phyloP scores from a whole-genome alignment of 2,797 vertebrate genomes.

The Catamblyrhynchus diadema region DNA sequence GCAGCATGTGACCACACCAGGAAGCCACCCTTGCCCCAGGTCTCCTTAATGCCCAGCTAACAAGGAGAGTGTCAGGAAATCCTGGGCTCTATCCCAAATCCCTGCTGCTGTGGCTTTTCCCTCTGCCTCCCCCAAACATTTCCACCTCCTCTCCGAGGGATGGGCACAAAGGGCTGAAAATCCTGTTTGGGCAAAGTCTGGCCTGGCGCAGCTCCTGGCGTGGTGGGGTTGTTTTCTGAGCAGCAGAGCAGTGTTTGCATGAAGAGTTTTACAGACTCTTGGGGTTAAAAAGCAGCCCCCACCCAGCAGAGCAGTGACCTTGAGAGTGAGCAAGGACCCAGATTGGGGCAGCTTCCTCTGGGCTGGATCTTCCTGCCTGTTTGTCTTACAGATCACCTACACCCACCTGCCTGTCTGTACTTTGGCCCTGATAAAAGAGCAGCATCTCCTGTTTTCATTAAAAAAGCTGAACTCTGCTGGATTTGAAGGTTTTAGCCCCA shows the following conservation, averaged over 20 bases:
- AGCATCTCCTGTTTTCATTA: fast-evolving
- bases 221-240: background rate
- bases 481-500: background rate
- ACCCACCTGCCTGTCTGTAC: fast-evolving
- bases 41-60: background rate
- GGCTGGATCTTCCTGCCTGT: fast-evolving
- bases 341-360: fast-evolving
- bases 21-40: background rate
- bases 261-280: background rate
- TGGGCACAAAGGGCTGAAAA: background rate
- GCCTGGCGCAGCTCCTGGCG: background rate
- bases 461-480: fast-evolving
- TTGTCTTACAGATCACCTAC: background rate
- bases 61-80: background rate
- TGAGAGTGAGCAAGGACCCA: background rate
- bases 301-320: background rate
- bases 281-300: background rate
- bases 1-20: background rate
- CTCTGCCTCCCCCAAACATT: background rate
- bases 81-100: background rate
- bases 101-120: background rate
- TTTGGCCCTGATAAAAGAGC: background rate
- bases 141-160: background rate
- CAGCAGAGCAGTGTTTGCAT: background rate
- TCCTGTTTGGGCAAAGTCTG: background rate